phyloP scores from a whole-genome alignment of 1,140 invertebrate species.

The Berghia stephanieae region DNA sequence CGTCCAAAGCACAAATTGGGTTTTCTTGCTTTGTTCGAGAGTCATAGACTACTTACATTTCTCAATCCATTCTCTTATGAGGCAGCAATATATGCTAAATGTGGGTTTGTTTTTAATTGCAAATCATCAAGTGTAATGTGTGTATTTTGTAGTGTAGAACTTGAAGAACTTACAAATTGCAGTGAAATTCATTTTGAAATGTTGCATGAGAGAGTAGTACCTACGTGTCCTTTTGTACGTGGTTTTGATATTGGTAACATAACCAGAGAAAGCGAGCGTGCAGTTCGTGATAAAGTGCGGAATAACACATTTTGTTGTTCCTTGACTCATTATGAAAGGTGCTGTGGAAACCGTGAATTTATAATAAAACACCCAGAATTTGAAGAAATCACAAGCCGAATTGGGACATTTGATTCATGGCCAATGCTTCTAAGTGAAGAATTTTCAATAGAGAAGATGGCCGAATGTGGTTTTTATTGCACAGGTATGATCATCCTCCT shows the following conservation, averaged over 20 bases:
- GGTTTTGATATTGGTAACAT: slow-evolving; percentile 16
- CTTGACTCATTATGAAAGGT: not conserved
- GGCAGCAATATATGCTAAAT: slow-evolving; percentile 7
- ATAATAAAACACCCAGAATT: slow-evolving; percentile 18
- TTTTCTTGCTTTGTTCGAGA: slow-evolving; percentile 7
- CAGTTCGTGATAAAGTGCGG: not conserved
- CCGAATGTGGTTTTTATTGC: slow-evolving; percentile 12
- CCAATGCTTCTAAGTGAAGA: not conserved
- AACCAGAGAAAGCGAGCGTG: not conserved
- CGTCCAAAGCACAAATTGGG: not conserved
- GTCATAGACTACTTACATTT: not conserved
- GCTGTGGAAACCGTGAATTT: not conserved
- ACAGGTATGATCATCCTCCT: not conserved
- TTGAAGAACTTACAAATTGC: not conserved
- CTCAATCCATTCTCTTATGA: not conserved
- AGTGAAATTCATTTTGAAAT: not conserved
- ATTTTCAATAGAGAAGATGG: slow-evolving; percentile 10
- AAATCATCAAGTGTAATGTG: slow-evolving; percentile 10
- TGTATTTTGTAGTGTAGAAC: slow-evolving; percentile 4
- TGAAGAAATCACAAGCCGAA: not conserved
- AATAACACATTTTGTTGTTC: not conserved
- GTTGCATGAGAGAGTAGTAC: no score
- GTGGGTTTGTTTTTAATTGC: not conserved
- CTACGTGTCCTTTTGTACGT: not conserved
- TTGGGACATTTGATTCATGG: not conserved